A percentile compares a stretch with the other conserved stretches of the same genome.
phyloP scores from a whole-genome alignment of 2,797 vertebrate species.

The Tarsius wallacei region DNA sequence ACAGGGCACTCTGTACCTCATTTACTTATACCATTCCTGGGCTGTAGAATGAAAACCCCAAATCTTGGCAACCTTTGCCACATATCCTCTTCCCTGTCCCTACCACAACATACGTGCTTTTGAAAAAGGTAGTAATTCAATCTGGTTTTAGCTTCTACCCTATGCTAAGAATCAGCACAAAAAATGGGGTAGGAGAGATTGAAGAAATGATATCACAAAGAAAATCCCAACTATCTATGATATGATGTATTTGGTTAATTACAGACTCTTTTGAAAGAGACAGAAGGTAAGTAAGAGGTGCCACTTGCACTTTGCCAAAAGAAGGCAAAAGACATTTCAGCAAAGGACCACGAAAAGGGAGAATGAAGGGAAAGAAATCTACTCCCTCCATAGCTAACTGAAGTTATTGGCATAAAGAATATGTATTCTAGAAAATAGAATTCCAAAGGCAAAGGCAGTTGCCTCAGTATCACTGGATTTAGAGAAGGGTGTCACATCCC shows the following conservation, averaged over 20 bases:
- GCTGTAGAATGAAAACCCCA: neutral
- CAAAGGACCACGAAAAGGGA: neutral
- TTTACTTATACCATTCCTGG: neutral
- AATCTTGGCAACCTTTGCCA: neutral
- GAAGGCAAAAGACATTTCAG: conserved; percentile 3
- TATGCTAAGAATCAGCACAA: neutral
- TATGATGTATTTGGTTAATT: neutral
- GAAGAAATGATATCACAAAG: conserved; percentile 14
- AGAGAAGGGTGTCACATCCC: neutral
- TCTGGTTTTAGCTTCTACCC: neutral
- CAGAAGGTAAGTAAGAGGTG: neutral
- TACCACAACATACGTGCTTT: neutral
- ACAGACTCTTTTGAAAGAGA: neutral
- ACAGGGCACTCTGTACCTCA: neutral
- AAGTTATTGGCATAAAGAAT: neutral
- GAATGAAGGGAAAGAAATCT: neutral
- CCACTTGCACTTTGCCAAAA: neutral
- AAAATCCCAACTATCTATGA: neutral
- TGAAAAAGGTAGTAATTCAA: neutral
- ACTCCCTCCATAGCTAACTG: neutral
- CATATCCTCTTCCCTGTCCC: neutral
- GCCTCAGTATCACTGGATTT: neutral
- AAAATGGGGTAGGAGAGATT: neutral
- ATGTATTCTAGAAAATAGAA: neutral
- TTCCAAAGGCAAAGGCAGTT: neutral